A percentile compares a stretch with the other conserved stretches of the same genome.
Conservation (phyloP, 2,888 invertebrate genomes). For the Tetanocera ferruginea region DNA sequence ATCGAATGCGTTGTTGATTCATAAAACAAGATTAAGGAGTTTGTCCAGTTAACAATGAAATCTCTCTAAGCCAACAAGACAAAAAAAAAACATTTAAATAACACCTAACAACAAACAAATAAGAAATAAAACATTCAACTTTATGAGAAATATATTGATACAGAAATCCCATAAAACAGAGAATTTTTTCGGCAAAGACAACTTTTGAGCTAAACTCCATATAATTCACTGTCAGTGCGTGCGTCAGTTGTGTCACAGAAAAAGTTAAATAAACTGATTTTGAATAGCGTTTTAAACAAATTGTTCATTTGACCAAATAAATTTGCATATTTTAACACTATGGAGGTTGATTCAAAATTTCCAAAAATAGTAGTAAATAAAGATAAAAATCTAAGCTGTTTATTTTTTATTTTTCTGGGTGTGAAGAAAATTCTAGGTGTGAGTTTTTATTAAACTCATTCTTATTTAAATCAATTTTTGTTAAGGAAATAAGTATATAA, state of each 20-base stretch:
- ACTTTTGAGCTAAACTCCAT: not conserved
- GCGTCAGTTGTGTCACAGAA: not conserved
- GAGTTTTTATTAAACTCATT: not conserved
- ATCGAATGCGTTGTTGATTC: no score
- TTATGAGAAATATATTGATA: not conserved
- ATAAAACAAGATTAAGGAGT: no score
- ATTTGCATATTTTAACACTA: conserved; percentile 20
- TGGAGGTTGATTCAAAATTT: not conserved
- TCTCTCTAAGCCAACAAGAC: no score
- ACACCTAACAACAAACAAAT: no score
- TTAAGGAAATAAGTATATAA: not conserved
- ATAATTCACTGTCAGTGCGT: not conserved
- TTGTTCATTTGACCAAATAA: conserved; percentile 3
- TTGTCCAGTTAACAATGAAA: no score
- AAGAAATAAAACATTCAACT: not conserved
- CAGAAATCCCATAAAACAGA: not conserved
- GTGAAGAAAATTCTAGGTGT: not conserved
- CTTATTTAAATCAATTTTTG: not conserved
- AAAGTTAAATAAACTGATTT: not conserved
- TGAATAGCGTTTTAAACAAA: conserved; percentile 9
- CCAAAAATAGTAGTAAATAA: not conserved
- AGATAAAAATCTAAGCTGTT: not conserved
- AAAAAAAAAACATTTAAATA: no score
- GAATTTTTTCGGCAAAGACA: not conserved
- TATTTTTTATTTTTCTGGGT: not conserved